Conservation (phyloP, 2,888 invertebrate genomes). For the Altica lythri region DNA sequence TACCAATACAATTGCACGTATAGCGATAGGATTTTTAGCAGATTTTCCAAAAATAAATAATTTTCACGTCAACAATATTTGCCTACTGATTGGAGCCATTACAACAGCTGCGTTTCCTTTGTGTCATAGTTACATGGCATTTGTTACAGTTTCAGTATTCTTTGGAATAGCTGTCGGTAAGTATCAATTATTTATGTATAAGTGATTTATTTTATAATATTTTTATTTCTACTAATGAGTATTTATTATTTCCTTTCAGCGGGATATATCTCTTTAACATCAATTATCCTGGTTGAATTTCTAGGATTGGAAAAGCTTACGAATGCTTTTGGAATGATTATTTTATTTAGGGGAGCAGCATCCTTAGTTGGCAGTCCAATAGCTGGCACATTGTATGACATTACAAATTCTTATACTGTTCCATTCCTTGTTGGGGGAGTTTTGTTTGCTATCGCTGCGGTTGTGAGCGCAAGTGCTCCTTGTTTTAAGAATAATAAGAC, state of each 20-base stretch:
- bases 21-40: conserved; percentile 86
- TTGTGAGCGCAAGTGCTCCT: conserved; percentile 46
- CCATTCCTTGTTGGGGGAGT: conserved; percentile 92
- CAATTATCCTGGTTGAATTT: conserved; percentile 95
- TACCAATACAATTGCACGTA: conserved; percentile 91
- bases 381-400: conserved; percentile 82
- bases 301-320: conserved; percentile 94
- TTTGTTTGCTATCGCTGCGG: conserved; percentile 81
- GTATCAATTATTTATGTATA: too few species aligned
- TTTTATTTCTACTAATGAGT: too few species aligned
- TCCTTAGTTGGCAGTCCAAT: conserved; percentile 84
- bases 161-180: conserved; percentile 92
- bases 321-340: conserved; percentile 95
- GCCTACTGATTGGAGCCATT: conserved; percentile 86
- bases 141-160: conserved; percentile 79
- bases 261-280: conserved; percentile 96
- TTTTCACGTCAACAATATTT: conserved; percentile 88
- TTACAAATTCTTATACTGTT: conserved; percentile 80
- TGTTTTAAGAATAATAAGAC: conserved; percentile 13
- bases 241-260: conserved; percentile 70
- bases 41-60: conserved; percentile 92
- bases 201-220: too few species aligned
- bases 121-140: conserved; percentile 75
- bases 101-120: conserved; percentile 83
- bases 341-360: conserved; percentile 93